Evolutionary conservation across 2,113 vertebrate genomes (phyloP), one percentile per base, ranked within the genome.

Genomic region (Nesogale talazaci): DNA sequence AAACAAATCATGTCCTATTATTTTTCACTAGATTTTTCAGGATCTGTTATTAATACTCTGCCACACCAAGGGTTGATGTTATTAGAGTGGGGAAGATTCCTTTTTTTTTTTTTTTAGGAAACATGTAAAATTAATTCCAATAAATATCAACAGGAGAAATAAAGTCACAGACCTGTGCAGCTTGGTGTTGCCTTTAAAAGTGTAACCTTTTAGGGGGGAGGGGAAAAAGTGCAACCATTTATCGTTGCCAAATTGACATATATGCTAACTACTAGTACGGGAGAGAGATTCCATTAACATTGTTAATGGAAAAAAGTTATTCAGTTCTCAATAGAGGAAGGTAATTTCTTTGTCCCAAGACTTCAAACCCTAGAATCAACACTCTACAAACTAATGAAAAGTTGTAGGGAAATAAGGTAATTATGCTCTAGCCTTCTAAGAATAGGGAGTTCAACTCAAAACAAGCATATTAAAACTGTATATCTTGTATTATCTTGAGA

Each of bases 251-350:
- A 67, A 67, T 52, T 17, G 1, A 46, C 23, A 82, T 25, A 72
- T 67, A 0, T 65, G 38, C 46, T 65, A 59, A 12, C 31, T 85
- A 29, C 79, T 8, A 4, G 9, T 15, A 76, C 52, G 65, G 14
- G 3, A 87, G 42, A 92, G 78, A 83, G 77, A 88, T 89, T n/a
- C 75, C 70, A 79, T 61, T 94, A 0, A 2, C 88, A 52, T 69
- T 88, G 40, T 87, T 83, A 88, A 42, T 81, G 10, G 27, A 91
- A 95, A 92, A 85, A 86, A 86, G 74, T 83, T 63, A 77, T 31
- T 77, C 15, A n/a, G 12, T 34, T 84, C 38, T 93, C 80, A 86
- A 89, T 1, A 59, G 17, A 42, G 59, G 75, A 95, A 78, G 23
- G 75, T 70, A 95, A 82, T 23, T 61, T 61, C 59, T 59, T 91